Conservation (phyloP, 2,888 invertebrate species). For the Oscheius sp. region DNA sequence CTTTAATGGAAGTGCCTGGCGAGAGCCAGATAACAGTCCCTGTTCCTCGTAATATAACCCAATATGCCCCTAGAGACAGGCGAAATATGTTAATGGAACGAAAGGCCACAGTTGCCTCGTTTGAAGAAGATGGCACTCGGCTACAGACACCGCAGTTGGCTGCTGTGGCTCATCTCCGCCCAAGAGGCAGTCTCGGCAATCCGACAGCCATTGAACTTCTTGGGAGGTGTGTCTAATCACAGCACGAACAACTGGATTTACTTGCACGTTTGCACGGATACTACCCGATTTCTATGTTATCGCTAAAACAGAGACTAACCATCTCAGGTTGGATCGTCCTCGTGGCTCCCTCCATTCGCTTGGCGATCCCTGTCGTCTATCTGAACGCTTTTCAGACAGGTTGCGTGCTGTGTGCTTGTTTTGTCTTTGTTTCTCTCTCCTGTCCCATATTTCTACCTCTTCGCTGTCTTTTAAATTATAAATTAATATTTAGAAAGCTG, state of each 20-base stretch:
- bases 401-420: neutral
- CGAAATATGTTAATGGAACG: slow-evolving; percentile 28
- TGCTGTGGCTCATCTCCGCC: slow-evolving; percentile 14
- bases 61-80: slow-evolving; percentile 31
- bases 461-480: neutral
- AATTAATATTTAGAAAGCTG: slow-evolving; percentile 19
- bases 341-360: slow-evolving; percentile 56
- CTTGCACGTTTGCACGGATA: neutral
- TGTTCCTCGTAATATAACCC: neutral
- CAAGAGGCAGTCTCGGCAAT: slow-evolving; percentile 34
- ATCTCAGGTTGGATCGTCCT: slow-evolving; percentile 50
- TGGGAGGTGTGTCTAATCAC: slow-evolving; percentile 34
- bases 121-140: slow-evolving; percentile 37
- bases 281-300: neutral
- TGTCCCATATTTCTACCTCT: slow-evolving; percentile 1
- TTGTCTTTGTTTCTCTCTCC: neutral
- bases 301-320: slow-evolving; percentile 6
- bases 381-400: slow-evolving; percentile 25
- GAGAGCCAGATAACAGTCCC: slow-evolving; percentile 5
- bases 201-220: slow-evolving; percentile 31
- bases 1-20: neutral
- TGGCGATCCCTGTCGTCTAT: slow-evolving; percentile 36
- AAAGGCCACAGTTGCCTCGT: slow-evolving; percentile 32
- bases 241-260: neutral
- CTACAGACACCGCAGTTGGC: slow-evolving; percentile 18